Base-by-base conservation (phyloP, 2,888 invertebrate species). In the Agonopterix subpropinquella region DNA sequence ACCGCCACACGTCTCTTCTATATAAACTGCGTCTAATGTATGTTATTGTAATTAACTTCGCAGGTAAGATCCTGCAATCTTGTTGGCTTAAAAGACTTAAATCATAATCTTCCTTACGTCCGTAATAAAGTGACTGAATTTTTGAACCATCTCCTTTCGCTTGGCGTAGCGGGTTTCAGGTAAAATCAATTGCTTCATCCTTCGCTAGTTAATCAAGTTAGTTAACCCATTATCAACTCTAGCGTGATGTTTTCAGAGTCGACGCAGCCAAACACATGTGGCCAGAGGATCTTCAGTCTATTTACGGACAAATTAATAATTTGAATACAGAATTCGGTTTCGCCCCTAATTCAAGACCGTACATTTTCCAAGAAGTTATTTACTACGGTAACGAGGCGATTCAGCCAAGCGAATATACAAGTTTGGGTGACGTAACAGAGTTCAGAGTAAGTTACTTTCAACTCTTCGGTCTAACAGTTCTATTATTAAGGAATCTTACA, bases 241-340 rank as follows among this genome's bases (percentile, higher is more conserved):
- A 42, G 11, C 11, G 11, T 11, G 0, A 11, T 8, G 11, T 15
- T 48, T 94, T 91, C 71, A 92, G 94, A 57, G 89, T 94, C 5
- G 94, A 94, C 68, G 94, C 94, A 28, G 93, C 93, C 0, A 94
- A 94, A 62, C 94, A 94, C 67, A 94, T 94, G 92, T 92, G 91
- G 88, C 94, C 96, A 0, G 69, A 72, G 2, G 95, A 97, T 73
- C 78, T 97, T 35, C 64, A 85, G 53, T 71, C 68, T n/a, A 94
- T 96, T 53, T 93, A 92, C 62, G 81, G 80, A 0, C 75, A 87
- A 15, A 64, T 92, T 5, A 81, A 90, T 5, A 71, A 92, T 67
- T 72, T 94, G 36, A 92, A 90, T 57, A 86, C 86, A 0, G 67
- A 80, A 0, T 90, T 91, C 53, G 93, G 92, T 2, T 95, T 95